Evolutionary conservation across 2,797 vertebrate species (phyloP), one percentile per base, ranked within the genome.

Genomic region (Morus bassanus): DNA sequence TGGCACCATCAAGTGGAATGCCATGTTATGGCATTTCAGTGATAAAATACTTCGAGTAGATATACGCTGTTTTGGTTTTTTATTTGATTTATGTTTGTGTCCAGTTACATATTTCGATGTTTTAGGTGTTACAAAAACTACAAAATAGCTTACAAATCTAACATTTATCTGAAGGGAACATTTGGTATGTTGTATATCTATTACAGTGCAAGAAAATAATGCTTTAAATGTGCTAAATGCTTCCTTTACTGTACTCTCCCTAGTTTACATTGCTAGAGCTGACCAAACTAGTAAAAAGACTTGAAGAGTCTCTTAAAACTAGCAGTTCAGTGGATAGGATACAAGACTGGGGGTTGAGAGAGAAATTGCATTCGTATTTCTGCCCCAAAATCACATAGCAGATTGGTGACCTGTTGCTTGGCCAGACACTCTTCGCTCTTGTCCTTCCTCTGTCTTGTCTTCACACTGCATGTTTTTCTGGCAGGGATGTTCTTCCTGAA

Each of bases 1-100:
- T 86, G 93, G 69, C 89, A 96, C 92, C 89, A 60, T 93, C 93
- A 92, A 70, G 61, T 81, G 76, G 57, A 85, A 60, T 75, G 53
- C 85, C 43, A 24, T 18, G 51, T 91, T 87, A 59, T 1, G 5
- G 50, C 53, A 63, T 69, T 88, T 70, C 82, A 3, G 1, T 70
- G 25, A 59, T 69, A 41, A 92, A 88, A 65, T 7, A 37, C 1
- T 1, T 85, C 9, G 46, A 43, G 24, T 65, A 69, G 61, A 19
- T 78, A 7, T 0, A 45, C 19, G 13, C 31, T 72, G 1, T 6
- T 79, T 33, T 28, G 41, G 7, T 63, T 22, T 43, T 83, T 45
- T 2, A 28, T 85, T 78, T 53, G 25, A 10, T 79, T 39, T 68
- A 33, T 76, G 15, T 76, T 84, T 2, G 1, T 77, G 22, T 51